Base-by-base conservation (phyloP, 2,113 vertebrate species). In the Neotoma lepida region DNA sequence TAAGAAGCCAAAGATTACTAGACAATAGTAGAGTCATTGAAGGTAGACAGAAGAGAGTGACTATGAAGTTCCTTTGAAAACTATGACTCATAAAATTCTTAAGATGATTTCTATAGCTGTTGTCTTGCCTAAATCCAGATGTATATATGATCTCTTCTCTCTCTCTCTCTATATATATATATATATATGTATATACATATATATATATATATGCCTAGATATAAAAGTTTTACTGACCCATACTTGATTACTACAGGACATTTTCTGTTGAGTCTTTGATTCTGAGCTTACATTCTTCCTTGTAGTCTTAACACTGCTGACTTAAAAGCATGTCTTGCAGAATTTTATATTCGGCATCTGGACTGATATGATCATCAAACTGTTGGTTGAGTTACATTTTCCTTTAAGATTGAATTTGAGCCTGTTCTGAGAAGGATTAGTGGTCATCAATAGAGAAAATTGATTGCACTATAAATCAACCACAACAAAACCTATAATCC, bases 101-200 rank as follows among this genome's bases (percentile, higher is more conserved):
- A 90, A 86, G 41, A 30, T 4, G 51, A 90, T 92, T 94, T 92
- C 35, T 95, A 22, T 56, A 76, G 14, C 33, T 84, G 58, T 33
- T 44, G 3, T 61, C 81, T 89, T 90, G 6, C 33, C 3, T 91
- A 91, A 84, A 80, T 90, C 9, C 20, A 87, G 90, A 41, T 10
- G 30, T 94, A 41, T 33, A 81, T 2, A 87, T 15, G 1, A 30
- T 18, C 7, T 49, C 28, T 77, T 15, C 46, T 18, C 7, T 49
- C 28, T 77, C 28, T 77, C 71, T 74, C 41, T 14, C 28, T 10
- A 63, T 10, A 63, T 28, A 12, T 63, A 1, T 26, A 66, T 1
- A 85, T 14, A 30, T 64, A 30, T 33, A 4, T 33, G 5, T 66
- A 5, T 15, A 15, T 66, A 18, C 26, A 73, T 81, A 28, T 41